phyloP scores from a whole-genome alignment of 2,113 vertebrate genomes.

The Castor canadensis region DNA sequence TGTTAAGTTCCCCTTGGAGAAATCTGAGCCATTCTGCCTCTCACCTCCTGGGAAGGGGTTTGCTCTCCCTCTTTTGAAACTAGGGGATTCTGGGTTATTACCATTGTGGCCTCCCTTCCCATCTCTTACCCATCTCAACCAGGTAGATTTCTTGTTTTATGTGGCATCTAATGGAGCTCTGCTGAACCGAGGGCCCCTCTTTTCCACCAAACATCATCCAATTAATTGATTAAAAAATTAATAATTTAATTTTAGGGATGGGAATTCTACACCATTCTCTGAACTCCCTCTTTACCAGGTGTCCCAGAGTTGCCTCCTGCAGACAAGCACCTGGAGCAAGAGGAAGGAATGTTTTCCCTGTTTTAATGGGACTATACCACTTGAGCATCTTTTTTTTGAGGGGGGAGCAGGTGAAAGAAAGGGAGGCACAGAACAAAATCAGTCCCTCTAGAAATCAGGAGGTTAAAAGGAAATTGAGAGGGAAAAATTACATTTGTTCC shows the following conservation, averaged over 20 bases:
- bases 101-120: conserved; percentile 50
- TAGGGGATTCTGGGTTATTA: conserved; percentile 64
- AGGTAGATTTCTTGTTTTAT: conserved; percentile 62
- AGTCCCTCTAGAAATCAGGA: conserved; percentile 65
- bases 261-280: conserved; percentile 62
- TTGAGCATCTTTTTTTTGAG: conserved; percentile 67
- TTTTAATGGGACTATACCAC: conserved; percentile 59
- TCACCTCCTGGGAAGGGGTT: conserved; percentile 47
- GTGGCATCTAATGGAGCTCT: conserved; percentile 69
- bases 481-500: conserved; percentile 65
- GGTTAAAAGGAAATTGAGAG: conserved; percentile 62
- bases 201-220: conserved; percentile 61
- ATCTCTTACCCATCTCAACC: neutral
- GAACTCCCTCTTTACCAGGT: conserved; percentile 19
- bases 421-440: conserved; percentile 18
- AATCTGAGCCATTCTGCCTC: conserved; percentile 6
- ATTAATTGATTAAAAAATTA: conserved; percentile 80
- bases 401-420: conserved; percentile 14
- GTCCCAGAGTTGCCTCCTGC: neutral
- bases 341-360: conserved; percentile 42
- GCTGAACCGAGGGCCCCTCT: conserved; percentile 56
- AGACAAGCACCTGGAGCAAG: conserved; percentile 58
- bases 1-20: conserved; percentile 47
- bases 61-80: conserved; percentile 56
- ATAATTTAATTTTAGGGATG: conserved; percentile 77